Percentiles rank a stretch among this genome's conserved stretches.
Conservation (phyloP, 2,888 invertebrate genomes). For the Rotaria magnacalcarata region DNA sequence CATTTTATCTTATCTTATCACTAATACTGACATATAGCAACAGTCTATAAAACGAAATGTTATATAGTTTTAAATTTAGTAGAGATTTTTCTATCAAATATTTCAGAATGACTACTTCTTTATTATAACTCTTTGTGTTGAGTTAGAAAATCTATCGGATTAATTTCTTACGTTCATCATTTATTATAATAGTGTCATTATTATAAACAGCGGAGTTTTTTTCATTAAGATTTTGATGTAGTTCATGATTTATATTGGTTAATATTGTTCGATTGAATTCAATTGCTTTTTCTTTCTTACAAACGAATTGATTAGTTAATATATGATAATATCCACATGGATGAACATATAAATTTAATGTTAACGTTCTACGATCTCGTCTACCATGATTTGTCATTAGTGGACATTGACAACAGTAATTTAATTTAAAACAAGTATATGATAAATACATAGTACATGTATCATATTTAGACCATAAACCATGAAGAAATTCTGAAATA, state of each 20-base stretch:
- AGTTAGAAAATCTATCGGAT: not conserved
- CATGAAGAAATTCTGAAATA: not conserved
- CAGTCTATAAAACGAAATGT: too few species aligned
- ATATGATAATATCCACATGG: constrained; percentile 34
- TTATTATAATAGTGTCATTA: not conserved
- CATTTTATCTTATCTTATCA: too few species aligned
- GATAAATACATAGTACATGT: constrained; percentile 32
- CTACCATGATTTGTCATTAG: not conserved
- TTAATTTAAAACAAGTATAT: constrained; percentile 16
- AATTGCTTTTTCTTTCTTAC: not conserved
- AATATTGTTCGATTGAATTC: not conserved
- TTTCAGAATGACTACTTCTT: too few species aligned
- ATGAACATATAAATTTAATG: not conserved
- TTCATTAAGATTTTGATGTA: constrained; percentile 3
- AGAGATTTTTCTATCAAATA: too few species aligned
- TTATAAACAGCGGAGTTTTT: not conserved
- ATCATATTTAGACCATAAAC: constrained; percentile 32
- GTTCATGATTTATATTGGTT: not conserved
- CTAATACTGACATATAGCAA: too few species aligned
- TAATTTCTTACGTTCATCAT: not conserved
- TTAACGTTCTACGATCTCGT: not conserved
- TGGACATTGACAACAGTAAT: constrained; percentile 16
- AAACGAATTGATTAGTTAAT: not conserved
- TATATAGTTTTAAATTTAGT: too few species aligned
- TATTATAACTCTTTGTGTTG: too few species aligned